A percentile compares a stretch with the other conserved stretches of the same genome.
phyloP scores from a whole-genome alignment of 2,797 vertebrate genomes.

The Furcifer pardalis region DNA sequence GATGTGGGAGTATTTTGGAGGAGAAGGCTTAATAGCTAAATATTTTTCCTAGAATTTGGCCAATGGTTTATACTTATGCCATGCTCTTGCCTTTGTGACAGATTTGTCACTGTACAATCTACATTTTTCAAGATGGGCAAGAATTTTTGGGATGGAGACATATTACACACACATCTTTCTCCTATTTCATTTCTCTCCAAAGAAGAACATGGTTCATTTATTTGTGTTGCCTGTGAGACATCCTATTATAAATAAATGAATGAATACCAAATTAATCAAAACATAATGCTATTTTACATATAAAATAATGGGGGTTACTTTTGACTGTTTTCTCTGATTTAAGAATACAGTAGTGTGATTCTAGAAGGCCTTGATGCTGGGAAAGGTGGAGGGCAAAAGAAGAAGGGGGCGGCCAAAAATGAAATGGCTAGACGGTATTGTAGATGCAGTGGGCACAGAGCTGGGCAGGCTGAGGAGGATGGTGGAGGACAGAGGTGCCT shows the following conservation, averaged over 20 bases:
- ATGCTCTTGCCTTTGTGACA: background rate
- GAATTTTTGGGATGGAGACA: background rate
- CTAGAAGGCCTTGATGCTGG: too few species aligned
- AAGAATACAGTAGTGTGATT: background rate
- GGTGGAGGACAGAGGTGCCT: too few species aligned
- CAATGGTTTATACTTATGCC: background rate
- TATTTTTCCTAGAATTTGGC: slow-evolving; percentile 28
- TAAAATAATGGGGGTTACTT: background rate
- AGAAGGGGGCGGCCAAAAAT: too few species aligned
- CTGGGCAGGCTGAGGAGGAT: too few species aligned
- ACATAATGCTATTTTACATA: background rate
- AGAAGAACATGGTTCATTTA: background rate
- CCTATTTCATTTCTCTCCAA: background rate
- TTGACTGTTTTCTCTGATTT: background rate
- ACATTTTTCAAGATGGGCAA: background rate
- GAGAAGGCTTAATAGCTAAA: slow-evolving; percentile 10
- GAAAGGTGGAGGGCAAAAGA: too few species aligned
- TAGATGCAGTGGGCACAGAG: too few species aligned
- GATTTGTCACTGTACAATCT: background rate
- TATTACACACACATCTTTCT: background rate
- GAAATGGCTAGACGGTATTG: too few species aligned
- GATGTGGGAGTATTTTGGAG: slow-evolving; percentile 14
- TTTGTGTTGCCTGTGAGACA: background rate
- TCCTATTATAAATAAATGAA: background rate
- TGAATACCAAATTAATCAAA: background rate